Evolutionary conservation across 1,140 invertebrate species (phyloP).

Genomic region (Trachymyrmex cornetzi): DNA sequence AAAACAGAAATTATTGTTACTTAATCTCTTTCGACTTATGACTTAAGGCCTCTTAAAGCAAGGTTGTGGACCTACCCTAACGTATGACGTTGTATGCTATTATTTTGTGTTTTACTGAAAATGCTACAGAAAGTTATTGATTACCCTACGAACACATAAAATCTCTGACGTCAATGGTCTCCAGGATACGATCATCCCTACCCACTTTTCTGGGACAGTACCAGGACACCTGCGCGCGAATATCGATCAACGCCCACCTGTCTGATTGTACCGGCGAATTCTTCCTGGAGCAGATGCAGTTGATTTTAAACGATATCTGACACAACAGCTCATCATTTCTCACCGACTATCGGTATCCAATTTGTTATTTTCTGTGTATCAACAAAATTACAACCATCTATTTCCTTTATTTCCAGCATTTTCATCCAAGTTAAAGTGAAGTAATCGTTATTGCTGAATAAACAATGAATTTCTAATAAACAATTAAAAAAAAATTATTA

Average conservation of each 20-base stretch:
- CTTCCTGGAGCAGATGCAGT: constrained; percentile 63
- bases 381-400: background rate
- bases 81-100: too few relatives aligned
- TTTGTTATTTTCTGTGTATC: background rate
- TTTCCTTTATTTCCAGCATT: background rate
- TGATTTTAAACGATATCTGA: constrained; percentile 63
- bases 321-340: constrained; percentile 52
- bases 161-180: constrained; percentile 58
- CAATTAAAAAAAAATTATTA: background rate
- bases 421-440: background rate
- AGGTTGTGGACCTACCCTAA: too few relatives aligned
- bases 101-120: too few relatives aligned
- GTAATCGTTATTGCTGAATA: background rate
- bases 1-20: too few relatives aligned
- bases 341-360: constrained; percentile 1
- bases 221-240: constrained; percentile 53
- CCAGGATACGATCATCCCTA: constrained; percentile 51
- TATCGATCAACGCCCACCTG: constrained; percentile 60
- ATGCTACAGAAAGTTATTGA: constrained; percentile 34
- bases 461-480: background rate
- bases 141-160: constrained; percentile 19
- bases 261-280: constrained; percentile 6
- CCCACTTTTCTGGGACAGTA: background rate
- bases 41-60: too few relatives aligned
- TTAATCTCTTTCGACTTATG: too few relatives aligned